phyloP scores from a whole-genome alignment of 2,113 vertebrate species.

The Ptilonorhynchus violaceus region DNA sequence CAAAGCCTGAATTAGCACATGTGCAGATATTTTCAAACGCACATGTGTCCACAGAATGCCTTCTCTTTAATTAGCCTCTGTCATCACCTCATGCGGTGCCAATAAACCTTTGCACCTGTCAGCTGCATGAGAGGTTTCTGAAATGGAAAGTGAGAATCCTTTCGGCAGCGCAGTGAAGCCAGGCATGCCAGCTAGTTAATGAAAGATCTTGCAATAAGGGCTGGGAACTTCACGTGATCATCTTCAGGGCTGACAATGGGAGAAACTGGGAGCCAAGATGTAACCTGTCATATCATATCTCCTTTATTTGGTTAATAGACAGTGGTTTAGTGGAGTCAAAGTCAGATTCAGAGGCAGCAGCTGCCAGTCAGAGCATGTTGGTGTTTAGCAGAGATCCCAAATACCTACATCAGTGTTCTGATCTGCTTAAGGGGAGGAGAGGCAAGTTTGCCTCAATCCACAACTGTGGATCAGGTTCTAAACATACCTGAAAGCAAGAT shows the following conservation, averaged over 20 bases:
- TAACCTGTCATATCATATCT: neutral
- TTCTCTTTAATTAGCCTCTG: neutral
- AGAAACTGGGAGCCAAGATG: neutral
- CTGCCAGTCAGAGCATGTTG: neutral
- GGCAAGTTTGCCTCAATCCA: neutral
- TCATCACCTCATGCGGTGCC: neutral
- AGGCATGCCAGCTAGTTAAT: neutral
- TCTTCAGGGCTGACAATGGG: neutral
- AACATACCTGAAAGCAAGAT: neutral
- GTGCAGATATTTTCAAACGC: fast-evolving
- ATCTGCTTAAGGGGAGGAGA: neutral
- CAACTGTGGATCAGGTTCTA: neutral
- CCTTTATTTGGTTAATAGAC: neutral
- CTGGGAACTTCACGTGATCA: neutral
- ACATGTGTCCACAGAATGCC: fast-evolving
- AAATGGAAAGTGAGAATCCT: neutral
- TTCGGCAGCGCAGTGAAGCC: neutral
- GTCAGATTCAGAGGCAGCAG: neutral
- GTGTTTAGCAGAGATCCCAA: neutral
- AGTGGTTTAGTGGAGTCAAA: neutral
- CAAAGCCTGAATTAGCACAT: neutral
- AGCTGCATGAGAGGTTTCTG: neutral
- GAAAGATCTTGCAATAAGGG: neutral
- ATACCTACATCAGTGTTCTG: neutral
- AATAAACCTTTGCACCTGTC: neutral